Base-by-base conservation (phyloP, 2,113 vertebrate genomes). In the Misgurnus anguillicaudatus region DNA sequence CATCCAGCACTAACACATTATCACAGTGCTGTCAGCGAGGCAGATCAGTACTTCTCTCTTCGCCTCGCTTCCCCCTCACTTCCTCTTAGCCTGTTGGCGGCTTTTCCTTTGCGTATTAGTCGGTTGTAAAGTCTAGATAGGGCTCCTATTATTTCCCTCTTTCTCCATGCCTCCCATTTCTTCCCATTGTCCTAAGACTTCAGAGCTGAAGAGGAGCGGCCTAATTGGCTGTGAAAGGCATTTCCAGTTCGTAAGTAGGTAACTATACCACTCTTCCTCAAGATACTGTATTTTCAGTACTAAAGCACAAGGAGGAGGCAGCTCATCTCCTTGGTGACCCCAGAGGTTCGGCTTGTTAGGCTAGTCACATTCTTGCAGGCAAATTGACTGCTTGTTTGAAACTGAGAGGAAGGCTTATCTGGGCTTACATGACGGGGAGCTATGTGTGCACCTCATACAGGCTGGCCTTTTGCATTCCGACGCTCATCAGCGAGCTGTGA, bases 361-460 rank as follows among this genome's bases (percentile, higher is more conserved):
- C 86, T 45, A 67, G 85, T 89, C 90, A 88, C 90, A 91, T 90
- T 90, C 87, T 39, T 86, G 57, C 70, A 83, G 80, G 85, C 88
- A 90, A 88, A 91, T 91, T 90, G 83, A 83, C 83, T 83, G 75
- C 85, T 89, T 89, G 89, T 91, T 86, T 88, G 63, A 82, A 85
- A 83, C 87, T 82, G 85, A 87, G 87, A 85, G 82, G 72, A 66
- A 76, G 77, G 80, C 87, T 91, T 89, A 89, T 91, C 89, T 87
- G 78, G 82, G 72, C 87, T 87, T 87, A 87, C 84, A 77, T 82
- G 78, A 79, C 85, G 75, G 81, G 13, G 75, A 83, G 75, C 79
- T 38, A 47, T 77, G 0, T 55, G 19, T 77, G 5, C 16, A 57
- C n/a, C 16, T 81, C 81, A 75, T 85, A 81, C 83, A 83, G 58